Evolutionary conservation across 2,113 vertebrate genomes (phyloP).

Genomic region (Microcebus murinus): DNA sequence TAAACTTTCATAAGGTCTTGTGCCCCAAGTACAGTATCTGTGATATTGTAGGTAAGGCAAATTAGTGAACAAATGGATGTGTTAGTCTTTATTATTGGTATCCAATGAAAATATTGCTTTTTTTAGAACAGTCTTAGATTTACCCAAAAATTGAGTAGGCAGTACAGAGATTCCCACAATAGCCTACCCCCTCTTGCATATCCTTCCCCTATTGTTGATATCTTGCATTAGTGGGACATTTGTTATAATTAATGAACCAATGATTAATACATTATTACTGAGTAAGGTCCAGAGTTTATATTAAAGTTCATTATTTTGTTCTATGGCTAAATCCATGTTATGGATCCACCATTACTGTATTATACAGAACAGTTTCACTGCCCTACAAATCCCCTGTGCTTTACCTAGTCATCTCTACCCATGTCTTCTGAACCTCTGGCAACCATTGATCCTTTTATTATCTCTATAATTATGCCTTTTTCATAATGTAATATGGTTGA

Average conservation of each 20-base stretch:
- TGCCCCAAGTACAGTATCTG: neutral
- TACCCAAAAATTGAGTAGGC: neutral
- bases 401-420: neutral
- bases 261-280: neutral
- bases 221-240: neutral
- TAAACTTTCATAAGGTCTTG: neutral
- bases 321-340: neutral
- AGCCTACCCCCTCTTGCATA: fast-evolving
- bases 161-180: neutral
- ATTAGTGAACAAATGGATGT: neutral
- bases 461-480: neutral
- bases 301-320: neutral
- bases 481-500: neutral
- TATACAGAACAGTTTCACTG: neutral
- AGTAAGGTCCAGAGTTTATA: neutral
- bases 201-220: neutral
- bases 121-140: neutral
- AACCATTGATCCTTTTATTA: neutral
- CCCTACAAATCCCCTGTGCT: neutral
- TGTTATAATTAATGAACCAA: neutral
- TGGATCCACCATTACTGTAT: neutral
- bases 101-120: neutral
- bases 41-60: neutral
- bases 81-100: neutral
- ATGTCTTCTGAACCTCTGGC: neutral